Evolutionary conservation across 1,140 invertebrate species (phyloP), one percentile per base, ranked within the genome.

Genomic region (Drosophila pseudoobscura): DNA sequence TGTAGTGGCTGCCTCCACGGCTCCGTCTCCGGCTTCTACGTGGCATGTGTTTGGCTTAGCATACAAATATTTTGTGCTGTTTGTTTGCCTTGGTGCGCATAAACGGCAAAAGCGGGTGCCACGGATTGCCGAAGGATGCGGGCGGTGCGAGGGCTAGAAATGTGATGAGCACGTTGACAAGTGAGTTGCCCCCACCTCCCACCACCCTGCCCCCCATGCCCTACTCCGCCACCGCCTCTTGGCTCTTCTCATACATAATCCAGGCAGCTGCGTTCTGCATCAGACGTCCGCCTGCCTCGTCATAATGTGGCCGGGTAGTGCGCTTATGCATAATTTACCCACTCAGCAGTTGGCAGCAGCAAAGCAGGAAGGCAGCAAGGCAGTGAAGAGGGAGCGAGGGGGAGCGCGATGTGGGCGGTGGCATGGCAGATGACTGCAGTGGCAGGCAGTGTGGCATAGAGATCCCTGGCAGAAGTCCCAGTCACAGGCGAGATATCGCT

Each of bases 271-370:
- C 66, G 71, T 82, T 68, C 83, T 88, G 83, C 78, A 82, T 82
- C 83, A 82, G 83, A 76, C 83, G 50, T 76, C 64, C 71, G 60
- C 80, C 79, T 69, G 73, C 50, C 73, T 75, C 78, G 65, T 82
- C 83, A 87, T 87, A 87, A 88, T 87, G 78, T 82, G 78, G 82
- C 82, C 68, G 35, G 75, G 65, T 87, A 87, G 82, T 87, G 83
- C 83, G 83, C 83, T 82, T 87, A 87, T 87, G 82, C 82, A 87
- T 87, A 87, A 87, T 87, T 87, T 87, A 87, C 69, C 83, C 83
- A 85, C 82, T 87, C 82, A 82, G 83, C 78, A 75, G 52, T 64
- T 60, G 56, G 63, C 63, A 73, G 64, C 63, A 69, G 72, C 53
- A 65, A 53, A 47, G 53, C 63, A 69, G 72, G 57, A 65, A 53